Percentiles rank a stretch among this genome's conserved stretches.
phyloP scores from a whole-genome alignment of 2,113 vertebrate genomes.

The Formicarius rufipectus region DNA sequence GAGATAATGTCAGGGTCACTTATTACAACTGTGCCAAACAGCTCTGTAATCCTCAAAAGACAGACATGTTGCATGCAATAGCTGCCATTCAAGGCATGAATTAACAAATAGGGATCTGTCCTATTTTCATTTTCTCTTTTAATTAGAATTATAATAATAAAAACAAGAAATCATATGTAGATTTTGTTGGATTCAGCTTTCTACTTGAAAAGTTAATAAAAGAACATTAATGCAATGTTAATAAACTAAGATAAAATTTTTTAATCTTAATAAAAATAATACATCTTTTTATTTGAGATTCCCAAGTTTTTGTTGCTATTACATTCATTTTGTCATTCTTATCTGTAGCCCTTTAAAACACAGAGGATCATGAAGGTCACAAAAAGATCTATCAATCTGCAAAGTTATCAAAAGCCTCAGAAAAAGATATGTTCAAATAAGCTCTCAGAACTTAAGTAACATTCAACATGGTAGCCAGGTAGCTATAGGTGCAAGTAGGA shows the following conservation, averaged over 20 bases:
- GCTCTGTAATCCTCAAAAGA: background rate
- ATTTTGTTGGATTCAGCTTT: background rate
- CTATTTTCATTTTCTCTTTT: background rate
- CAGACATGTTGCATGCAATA: background rate
- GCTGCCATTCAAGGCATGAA: background rate
- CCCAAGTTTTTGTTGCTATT: background rate
- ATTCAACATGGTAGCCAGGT: background rate
- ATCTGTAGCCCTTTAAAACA: background rate
- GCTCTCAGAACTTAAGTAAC: background rate
- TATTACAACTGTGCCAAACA: background rate
- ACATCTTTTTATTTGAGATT: background rate
- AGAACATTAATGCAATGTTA: background rate
- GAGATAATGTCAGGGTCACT: constrained; percentile 14
- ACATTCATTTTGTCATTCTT: background rate
- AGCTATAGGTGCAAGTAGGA: background rate
- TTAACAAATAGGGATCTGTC: background rate
- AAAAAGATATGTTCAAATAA: background rate
- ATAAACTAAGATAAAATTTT: background rate
- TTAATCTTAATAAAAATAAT: background rate
- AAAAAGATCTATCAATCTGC: background rate
- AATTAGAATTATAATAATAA: background rate
- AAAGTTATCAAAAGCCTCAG: background rate
- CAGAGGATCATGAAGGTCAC: background rate
- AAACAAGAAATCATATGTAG: background rate
- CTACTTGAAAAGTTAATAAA: background rate